These are phyloP conservation scores for Rhagoletis pomonella DNA, from an alignment of 1,140 invertebrate genomes.

Conservation along the genomic window DNA sequence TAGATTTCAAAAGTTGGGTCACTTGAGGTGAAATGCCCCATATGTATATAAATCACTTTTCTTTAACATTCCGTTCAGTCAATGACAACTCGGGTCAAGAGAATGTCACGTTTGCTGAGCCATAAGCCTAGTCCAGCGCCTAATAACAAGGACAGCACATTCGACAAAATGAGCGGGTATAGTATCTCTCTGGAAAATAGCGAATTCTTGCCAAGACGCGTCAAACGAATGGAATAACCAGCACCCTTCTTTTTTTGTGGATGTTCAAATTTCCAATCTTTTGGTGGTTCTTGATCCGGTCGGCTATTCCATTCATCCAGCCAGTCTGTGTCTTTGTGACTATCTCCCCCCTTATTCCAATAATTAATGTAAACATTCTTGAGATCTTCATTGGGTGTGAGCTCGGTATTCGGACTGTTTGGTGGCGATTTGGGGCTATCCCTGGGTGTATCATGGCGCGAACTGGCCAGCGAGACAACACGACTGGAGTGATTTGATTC, in stretches of 20 bases:
- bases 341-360: conserved; percentile 82
- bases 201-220: conserved; percentile 85
- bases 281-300: conserved; percentile 89
- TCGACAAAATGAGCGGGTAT: conserved; percentile 92
- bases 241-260: conserved; percentile 77
- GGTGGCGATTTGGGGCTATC: conserved; percentile 90
- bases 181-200: conserved; percentile 92
- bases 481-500: conserved; percentile 91
- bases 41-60: conserved; percentile 41
- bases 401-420: conserved; percentile 89
- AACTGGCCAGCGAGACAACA: conserved; percentile 86
- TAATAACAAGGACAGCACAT: conserved; percentile 90
- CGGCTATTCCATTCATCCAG: conserved; percentile 94
- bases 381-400: conserved; percentile 82
- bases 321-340: conserved; percentile 84
- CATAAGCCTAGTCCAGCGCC: conserved; percentile 91
- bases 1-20: too few species aligned
- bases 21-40: too few species aligned
- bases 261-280: conserved; percentile 90
- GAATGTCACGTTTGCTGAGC: conserved; percentile 81
- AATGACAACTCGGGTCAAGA: conserved; percentile 79
- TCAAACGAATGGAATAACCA: conserved; percentile 83
- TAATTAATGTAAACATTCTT: conserved; percentile 89
- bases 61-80: conserved; percentile 73
- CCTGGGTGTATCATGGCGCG: conserved; percentile 79